phyloP scores from a whole-genome alignment of 2,888 invertebrate species.

The Kuschelorhynchus macadamiae region DNA sequence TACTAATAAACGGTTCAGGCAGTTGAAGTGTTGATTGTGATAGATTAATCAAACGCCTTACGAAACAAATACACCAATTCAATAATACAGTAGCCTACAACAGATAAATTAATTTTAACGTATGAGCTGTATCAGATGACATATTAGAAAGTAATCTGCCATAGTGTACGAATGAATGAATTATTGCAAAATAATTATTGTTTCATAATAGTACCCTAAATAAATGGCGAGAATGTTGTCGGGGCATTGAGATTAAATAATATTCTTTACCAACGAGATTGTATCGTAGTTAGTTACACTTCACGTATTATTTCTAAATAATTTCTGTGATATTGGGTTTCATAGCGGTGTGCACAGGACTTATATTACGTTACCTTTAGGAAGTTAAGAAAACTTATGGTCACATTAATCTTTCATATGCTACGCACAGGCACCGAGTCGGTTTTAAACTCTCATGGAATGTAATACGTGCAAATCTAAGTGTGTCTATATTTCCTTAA shows the following conservation, averaged over 20 bases:
- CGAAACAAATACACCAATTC: neutral
- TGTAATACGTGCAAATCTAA: too few species aligned
- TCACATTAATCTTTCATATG: too few species aligned
- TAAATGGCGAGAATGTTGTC: constrained; percentile 24
- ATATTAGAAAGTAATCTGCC: constrained; percentile 29
- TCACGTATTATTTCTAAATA: neutral
- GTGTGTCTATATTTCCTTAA: too few species aligned
- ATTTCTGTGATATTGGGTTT: too few species aligned
- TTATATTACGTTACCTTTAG: too few species aligned
- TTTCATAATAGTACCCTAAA: constrained; percentile 15
- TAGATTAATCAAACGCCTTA: constrained; percentile 19
- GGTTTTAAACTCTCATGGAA: too few species aligned
- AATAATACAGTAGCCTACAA: constrained; percentile 20
- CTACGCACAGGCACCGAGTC: too few species aligned
- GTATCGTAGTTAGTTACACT: constrained; percentile 8
- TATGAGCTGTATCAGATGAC: constrained; percentile 23
- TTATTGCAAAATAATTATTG: constrained; percentile 32
- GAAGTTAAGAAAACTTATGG: too few species aligned
- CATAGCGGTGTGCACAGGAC: too few species aligned
- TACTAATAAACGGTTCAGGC: neutral
- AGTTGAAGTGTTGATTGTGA: neutral
- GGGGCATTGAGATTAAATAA: constrained; percentile 12
- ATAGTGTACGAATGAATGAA: constrained; percentile 14
- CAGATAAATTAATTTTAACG: constrained; percentile 18
- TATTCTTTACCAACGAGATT: constrained; percentile 14